Base-by-base conservation (phyloP, 2,113 vertebrate species). In the Ascaphus truei region DNA sequence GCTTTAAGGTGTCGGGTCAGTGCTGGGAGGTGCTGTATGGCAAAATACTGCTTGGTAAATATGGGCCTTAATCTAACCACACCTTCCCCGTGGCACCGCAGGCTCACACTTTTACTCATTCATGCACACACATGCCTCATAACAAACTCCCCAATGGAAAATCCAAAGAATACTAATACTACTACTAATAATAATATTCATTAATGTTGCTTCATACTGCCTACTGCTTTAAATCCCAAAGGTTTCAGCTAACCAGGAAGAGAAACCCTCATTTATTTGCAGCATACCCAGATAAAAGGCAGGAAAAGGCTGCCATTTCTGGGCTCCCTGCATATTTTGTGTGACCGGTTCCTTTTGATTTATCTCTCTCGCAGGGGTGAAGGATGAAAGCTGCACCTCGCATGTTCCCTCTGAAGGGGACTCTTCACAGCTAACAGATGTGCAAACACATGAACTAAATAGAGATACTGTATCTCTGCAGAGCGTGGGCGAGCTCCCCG, bases 301-400 rank as follows among this genome's bases (percentile, higher is more conserved):
- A 69, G 55, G 56, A 69, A 69, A 69, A 51, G 66, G 31, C 60
- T 59, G 56, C 59, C 66, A 69, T 69, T 69, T 69, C 66, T 68
- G 66, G 66, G 45, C 66, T 69, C 66, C 66, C 66, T 69, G 66
- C 43, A 69, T 69, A 69, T 69, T 69, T 69, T 60, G 60, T 69
- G 66, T 60, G 66, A 58, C 66, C 45, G 51, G 59, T 69, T 69
- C 56, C 59, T 18, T 60, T 69, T 69, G 66, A 69, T 69, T 69
- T 69, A 69, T 69, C 66, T 69, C 66, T 69, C 56, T 60, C 66
- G 45, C 66, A 60, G 31, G 43, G 66, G 56, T 51, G 31, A 51
- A 56, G 66, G 66, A 69, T 69, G 66, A 69, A 69, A 69, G 66
- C 66, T 60, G 56, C 56, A 58, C 56, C 66, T 69, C 66, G 60